A percentile compares a stretch with the other conserved stretches of the same genome.
Evolutionary conservation across 2,113 vertebrate species (phyloP).

Genomic region (Calonectris borealis): DNA sequence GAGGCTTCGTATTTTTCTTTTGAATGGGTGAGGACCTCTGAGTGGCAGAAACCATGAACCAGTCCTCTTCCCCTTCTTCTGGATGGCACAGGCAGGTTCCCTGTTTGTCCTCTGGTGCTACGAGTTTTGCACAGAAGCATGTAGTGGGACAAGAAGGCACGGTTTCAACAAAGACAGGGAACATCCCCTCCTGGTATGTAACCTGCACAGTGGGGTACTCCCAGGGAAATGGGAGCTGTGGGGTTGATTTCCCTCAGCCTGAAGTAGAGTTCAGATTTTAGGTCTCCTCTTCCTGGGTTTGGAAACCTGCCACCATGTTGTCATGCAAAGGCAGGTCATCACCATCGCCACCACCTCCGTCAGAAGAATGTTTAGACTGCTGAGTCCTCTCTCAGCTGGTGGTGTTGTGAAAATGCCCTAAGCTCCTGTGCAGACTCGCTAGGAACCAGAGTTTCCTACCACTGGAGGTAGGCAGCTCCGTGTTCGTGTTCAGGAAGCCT

Average conservation of each 20-base stretch:
- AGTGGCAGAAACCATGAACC: neutral
- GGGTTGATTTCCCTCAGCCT: neutral
- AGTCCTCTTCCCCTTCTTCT: neutral
- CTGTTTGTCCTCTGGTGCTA: neutral
- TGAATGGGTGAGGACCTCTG: neutral
- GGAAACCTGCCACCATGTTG: neutral
- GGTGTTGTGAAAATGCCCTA: neutral
- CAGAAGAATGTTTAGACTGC: neutral
- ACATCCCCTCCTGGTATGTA: neutral
- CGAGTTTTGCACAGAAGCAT: neutral
- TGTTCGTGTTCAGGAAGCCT: neutral
- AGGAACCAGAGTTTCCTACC: neutral
- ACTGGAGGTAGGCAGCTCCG: neutral
- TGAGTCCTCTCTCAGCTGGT: neutral
- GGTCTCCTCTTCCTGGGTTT: neutral
- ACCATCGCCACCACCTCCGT: fast-evolving
- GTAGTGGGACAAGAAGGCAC: neutral
- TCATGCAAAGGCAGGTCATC: neutral
- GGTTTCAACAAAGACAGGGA: neutral
- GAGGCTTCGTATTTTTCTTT: neutral
- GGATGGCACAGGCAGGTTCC: neutral
- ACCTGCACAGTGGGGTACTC: neutral
- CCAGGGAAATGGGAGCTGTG: neutral
- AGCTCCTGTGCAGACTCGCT: neutral
- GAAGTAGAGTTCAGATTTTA: neutral